Evolutionary conservation across 2,888 invertebrate genomes (phyloP).

Genomic region (Dyspetes luteomarginatus): DNA sequence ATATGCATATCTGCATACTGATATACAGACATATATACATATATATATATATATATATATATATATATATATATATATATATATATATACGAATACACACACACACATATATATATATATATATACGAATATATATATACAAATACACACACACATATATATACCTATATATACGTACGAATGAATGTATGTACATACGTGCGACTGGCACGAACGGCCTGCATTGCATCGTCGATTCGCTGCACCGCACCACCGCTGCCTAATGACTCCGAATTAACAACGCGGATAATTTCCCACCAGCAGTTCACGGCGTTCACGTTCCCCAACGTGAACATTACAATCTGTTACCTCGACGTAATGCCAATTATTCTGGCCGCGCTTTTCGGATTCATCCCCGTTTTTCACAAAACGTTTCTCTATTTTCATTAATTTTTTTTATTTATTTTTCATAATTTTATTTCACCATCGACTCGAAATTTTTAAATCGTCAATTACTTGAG

Average conservation of each 20-base stretch:
- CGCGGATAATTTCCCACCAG: constrained; percentile 71
- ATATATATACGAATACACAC: background rate
- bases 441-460: constrained; percentile 32
- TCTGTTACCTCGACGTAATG: constrained; percentile 62
- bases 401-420: background rate
- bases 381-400: constrained; percentile 48
- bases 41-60: background rate
- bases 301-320: constrained; percentile 28
- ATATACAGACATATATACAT: background rate
- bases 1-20: background rate
- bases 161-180: background rate
- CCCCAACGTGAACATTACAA: constrained; percentile 56
- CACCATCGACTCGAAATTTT: background rate
- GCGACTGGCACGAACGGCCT: constrained; percentile 6
- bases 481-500: background rate
- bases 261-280: constrained; percentile 73
- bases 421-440: constrained; percentile 10
- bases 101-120: background rate
- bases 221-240: constrained; percentile 58
- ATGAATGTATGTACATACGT: background rate
- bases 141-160: background rate
- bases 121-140: background rate
- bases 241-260: constrained; percentile 65
- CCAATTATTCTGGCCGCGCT: constrained; percentile 59
- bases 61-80: background rate